Conservation (phyloP, 2,797 vertebrate genomes). For the Halcyon chelicuti region DNA sequence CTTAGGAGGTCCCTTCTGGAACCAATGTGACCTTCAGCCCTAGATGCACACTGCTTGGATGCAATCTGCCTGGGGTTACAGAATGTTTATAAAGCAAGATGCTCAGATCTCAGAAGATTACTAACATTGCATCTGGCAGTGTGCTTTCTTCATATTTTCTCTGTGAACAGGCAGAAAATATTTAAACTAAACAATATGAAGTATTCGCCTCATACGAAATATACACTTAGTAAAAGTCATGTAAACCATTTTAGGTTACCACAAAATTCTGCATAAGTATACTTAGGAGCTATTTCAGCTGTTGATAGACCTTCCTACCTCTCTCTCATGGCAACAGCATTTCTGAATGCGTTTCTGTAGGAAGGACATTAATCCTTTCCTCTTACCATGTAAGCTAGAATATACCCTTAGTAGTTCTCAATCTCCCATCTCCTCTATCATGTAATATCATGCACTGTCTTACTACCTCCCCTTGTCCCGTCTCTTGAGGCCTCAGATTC, state of each 20-base stretch:
- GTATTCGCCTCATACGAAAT: background rate
- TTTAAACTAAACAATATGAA: background rate
- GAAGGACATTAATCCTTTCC: background rate
- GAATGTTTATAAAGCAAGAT: background rate
- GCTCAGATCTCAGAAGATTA: background rate
- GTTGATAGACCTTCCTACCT: background rate
- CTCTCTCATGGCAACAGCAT: background rate
- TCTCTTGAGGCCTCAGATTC: background rate
- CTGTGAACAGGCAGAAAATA: background rate
- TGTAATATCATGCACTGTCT: rapidly evolving
- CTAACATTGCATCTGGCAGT: background rate
- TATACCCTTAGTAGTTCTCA: background rate
- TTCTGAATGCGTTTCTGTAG: background rate
- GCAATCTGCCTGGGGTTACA: background rate
- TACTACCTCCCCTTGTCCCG: background rate
- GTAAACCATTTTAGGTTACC: background rate
- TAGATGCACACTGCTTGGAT: background rate
- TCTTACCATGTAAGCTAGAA: background rate
- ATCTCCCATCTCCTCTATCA: background rate
- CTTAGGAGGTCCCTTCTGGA: background rate
- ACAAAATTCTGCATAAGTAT: background rate
- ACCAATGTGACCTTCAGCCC: background rate
- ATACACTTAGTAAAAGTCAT: background rate
- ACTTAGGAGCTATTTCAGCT: background rate
- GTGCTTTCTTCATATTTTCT: background rate